These are phyloP conservation scores for Aphelenchoides fujianensis DNA, from an alignment of 1,140 invertebrate genomes.

Conservation along the genomic window DNA sequence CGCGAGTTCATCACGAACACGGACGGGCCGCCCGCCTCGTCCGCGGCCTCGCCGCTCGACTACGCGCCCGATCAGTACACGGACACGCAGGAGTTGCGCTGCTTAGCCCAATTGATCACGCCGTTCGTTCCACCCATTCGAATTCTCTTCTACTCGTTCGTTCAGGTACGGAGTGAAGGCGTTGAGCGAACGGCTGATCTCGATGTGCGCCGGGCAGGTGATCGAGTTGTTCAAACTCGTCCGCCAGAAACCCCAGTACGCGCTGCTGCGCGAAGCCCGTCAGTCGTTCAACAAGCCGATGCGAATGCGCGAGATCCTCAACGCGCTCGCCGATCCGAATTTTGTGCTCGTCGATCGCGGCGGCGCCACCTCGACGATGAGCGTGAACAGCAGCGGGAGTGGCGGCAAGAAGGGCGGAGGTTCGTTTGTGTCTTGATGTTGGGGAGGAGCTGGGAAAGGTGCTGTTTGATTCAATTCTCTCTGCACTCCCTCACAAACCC, in stretches of 20 bases:
- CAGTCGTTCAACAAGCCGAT: conserved; percentile 96
- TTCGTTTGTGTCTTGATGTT: conserved; percentile 13
- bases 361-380: conserved; percentile 24
- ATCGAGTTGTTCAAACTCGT: conserved; percentile 77
- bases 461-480: neutral
- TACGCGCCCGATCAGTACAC: conserved; percentile 95
- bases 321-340: conserved; percentile 70
- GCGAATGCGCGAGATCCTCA: conserved; percentile 92
- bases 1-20: conserved; percentile 70
- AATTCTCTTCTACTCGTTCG: no score
- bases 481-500: no score
- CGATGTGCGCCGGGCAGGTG: conserved; percentile 95
- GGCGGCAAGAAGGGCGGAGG: conserved; percentile 29
- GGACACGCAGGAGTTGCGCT: conserved; percentile 90
- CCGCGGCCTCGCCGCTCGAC: conserved; percentile 75
- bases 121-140: no score
- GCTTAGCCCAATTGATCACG: conserved; percentile 92
- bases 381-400: conserved; percentile 4
- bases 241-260: conserved; percentile 75
- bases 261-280: conserved; percentile 79
- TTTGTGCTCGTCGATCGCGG: conserved; percentile 22
- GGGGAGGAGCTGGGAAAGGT: no score
- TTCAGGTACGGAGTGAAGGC: conserved; percentile 99
- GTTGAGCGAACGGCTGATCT: conserved; percentile 91
- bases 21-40: conserved; percentile 69